A percentile compares a stretch with the other conserved stretches of the same genome.
These are phyloP conservation scores for Sisyra terminalis DNA, from an alignment of 2,888 invertebrate species.

Conservation along the genomic window DNA sequence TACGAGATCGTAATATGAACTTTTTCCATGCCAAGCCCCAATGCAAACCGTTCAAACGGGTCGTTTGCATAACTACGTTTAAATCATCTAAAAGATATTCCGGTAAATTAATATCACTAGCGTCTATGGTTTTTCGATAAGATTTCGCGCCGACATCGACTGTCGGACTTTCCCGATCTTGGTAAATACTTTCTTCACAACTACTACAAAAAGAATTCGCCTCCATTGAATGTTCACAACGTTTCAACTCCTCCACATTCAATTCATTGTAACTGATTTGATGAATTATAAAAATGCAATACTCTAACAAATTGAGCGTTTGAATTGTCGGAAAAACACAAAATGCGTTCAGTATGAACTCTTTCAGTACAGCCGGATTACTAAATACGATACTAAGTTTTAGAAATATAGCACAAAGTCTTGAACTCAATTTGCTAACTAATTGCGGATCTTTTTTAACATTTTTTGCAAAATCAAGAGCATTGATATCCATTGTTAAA, in stretches of 20 bases:
- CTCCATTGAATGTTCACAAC: too few relatives aligned
- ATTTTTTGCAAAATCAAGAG: conserved; percentile 46
- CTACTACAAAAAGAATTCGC: background rate
- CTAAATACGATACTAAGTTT: conserved; percentile 43
- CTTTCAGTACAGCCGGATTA: conserved; percentile 42
- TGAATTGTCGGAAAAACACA: conserved; percentile 49
- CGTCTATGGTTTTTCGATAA: conserved; percentile 26
- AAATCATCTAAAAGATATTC: conserved; percentile 52
- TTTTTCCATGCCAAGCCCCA: conserved; percentile 49
- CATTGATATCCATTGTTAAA: conserved; percentile 60
- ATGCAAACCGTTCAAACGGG: conserved; percentile 50
- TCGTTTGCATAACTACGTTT: conserved; percentile 50
- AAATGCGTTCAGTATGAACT: conserved; percentile 60
- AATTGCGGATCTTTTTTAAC: conserved; percentile 33
- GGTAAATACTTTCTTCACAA: background rate
- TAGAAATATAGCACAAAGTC: conserved; percentile 43
- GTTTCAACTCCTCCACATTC: too few relatives aligned
- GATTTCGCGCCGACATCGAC: conserved; percentile 29
- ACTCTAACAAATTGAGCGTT: conserved; percentile 39
- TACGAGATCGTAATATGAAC: conserved; percentile 35
- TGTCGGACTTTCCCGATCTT: conserved; percentile 11
- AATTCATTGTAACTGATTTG: too few relatives aligned
- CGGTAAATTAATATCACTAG: conserved; percentile 33
- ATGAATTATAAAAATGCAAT: conserved; percentile 11
- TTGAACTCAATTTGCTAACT: conserved; percentile 36